Base-by-base conservation (phyloP, 2,113 vertebrate species). In the Formicarius rufipectus region DNA sequence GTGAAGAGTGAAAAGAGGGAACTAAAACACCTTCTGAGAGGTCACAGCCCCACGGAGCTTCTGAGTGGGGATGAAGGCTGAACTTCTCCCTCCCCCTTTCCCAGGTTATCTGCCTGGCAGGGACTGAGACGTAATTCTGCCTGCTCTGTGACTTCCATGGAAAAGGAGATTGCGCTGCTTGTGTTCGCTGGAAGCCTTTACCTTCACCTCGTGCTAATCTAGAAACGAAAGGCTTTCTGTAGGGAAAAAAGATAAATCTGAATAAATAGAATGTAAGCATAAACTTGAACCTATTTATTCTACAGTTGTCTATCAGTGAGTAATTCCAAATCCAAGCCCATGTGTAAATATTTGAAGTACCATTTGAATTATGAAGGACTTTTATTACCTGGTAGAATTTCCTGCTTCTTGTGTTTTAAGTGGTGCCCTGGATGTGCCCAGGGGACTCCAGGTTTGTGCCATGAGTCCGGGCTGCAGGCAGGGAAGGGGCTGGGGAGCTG, bases 341-440 rank as follows among this genome's bases (percentile, higher is more conserved):
- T 27, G 49, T 55, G 92, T 84, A 95, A 97, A 97, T 92, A 97
- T 97, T 96, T 97, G 93, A 95, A 76, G 74, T 81, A 28, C 85
- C 47, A 72, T 93, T 78, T 72, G 87, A 95, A 83, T 50, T 50
- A 47, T 45, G 56, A 90, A 95, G 59, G 50, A 9, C 45, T 91
- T 94, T 93, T 89, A 83, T 92, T 60, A 72, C 56, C 39, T 6
- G 62, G 83, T 47, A 94, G 87, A 89, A 91, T 90, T 96, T 97
- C 93, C 93, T 95, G 28, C 49, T 97, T 6, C 74, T 25, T 60
- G 28, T 68, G 82, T 76, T 64, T 35, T 42, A 37, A 73, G 83
- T 59, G 20, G 73, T 58, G 35, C 59, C 77, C 60, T 84, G 53
- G 60, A 35, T 52, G 58, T 63, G 76, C 87, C 37, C 42, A 84